Conservation (phyloP, 2,113 vertebrate species). For the Lynx canadensis region DNA sequence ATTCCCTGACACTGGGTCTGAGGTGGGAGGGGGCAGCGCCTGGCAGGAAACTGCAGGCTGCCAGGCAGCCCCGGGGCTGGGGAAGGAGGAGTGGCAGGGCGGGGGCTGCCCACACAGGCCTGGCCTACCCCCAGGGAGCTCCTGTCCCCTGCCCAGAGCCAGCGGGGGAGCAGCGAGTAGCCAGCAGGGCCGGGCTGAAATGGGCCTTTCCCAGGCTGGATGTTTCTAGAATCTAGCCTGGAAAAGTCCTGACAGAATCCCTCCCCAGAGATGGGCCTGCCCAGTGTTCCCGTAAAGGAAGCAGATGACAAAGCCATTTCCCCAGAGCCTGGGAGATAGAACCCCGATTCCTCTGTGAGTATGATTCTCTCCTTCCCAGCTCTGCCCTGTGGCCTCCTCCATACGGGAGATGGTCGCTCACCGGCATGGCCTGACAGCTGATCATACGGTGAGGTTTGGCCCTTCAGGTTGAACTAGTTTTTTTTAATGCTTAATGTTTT, state of each 20-base stretch:
- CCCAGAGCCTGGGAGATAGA: not conserved
- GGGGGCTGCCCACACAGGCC: not conserved
- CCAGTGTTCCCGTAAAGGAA: not conserved
- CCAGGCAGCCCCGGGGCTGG: too few relatives aligned
- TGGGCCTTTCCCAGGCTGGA: not conserved
- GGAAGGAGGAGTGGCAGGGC: accelerated
- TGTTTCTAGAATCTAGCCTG: not conserved
- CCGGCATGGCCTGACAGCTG: too few relatives aligned
- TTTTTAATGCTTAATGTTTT: not conserved
- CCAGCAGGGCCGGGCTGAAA: not conserved
- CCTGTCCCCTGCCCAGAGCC: not conserved
- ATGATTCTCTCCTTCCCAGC: not conserved
- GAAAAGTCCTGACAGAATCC: not conserved
- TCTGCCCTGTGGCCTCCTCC: not conserved
- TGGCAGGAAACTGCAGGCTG: accelerated
- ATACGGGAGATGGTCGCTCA: accelerated
- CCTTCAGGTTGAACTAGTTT: not conserved
- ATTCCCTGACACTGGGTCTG: not conserved
- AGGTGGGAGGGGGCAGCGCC: too few relatives aligned
- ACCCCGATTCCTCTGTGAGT: not conserved
- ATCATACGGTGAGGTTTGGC: not conserved
- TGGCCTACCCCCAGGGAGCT: not conserved
- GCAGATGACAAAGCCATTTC: not conserved
- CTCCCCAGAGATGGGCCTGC: not conserved
- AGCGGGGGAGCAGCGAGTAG: not conserved